Evolutionary conservation across 2,888 invertebrate genomes (phyloP).

Genomic region (Crepidodera aurea): DNA sequence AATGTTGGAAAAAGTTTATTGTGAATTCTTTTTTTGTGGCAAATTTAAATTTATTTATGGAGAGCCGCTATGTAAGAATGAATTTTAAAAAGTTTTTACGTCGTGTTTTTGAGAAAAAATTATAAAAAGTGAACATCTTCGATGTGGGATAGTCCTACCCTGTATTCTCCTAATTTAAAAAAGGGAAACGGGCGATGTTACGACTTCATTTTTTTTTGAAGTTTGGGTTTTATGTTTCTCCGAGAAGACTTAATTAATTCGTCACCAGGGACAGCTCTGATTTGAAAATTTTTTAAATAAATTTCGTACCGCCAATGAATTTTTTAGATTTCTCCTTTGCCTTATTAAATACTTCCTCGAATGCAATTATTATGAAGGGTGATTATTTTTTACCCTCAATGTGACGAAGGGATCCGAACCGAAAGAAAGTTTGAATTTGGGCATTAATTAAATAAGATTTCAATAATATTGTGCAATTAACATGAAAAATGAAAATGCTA

Average conservation of each 20-base stretch:
- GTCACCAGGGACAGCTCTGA: slow-evolving; percentile 57
- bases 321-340: slow-evolving; percentile 54
- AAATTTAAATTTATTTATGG: too few relatives aligned
- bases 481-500: too few relatives aligned
- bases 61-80: too few relatives aligned
- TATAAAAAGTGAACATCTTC: too few relatives aligned
- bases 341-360: slow-evolving; percentile 50
- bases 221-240: slow-evolving; percentile 55
- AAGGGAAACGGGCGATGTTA: slow-evolving; percentile 54
- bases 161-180: slow-evolving; percentile 61
- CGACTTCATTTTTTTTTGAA: slow-evolving; percentile 59
- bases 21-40: too few relatives aligned
- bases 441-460: slow-evolving; percentile 1
- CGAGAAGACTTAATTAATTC: slow-evolving; percentile 61
- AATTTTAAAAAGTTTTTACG: too few relatives aligned
- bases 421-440: slow-evolving; percentile 33
- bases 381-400: slow-evolving; percentile 36
- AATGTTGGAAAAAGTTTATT: too few relatives aligned
- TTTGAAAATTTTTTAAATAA: slow-evolving; percentile 57
- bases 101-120: too few relatives aligned
- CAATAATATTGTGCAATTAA: too few relatives aligned
- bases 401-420: slow-evolving; percentile 5
- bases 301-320: slow-evolving; percentile 56
- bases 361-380: slow-evolving; percentile 39
- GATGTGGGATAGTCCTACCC: background rate